Evolutionary conservation across 1,140 invertebrate species (phyloP), one percentile per base, ranked within the genome.

Genomic region (Notospermus geniculatus): DNA sequence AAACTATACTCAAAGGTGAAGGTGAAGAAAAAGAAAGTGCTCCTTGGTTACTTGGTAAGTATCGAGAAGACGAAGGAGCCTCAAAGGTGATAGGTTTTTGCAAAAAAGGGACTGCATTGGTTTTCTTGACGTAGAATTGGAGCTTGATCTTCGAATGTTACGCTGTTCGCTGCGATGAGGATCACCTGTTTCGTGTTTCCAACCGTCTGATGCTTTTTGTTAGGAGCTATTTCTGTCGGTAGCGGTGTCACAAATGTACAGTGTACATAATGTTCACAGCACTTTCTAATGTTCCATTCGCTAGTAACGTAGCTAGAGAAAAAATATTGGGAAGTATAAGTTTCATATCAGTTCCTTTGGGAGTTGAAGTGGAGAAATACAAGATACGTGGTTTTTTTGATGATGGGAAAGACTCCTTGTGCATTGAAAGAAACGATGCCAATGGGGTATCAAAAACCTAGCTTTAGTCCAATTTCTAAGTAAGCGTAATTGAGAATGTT

Each of bases 1-100:
- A 99, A 73, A 97, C 93, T 46, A 98, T 98, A 65, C 86, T 98
- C 62, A 97, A 97, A 84, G 95, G 95, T 45, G 78, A 83, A 81
- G 93, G 95, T 71, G 70, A 75, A 2, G 73, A 77, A 19, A 91
- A 95, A 72, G 92, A 91, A 54, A 93, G 95, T 54, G 95, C 96
- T 19, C 96, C 96, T 2, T 99, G 96, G 96, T 86, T 99, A 74
- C 87, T 99, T 83, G 95, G 97, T 98, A 88, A 74, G 75, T 55
- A 39, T 7, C 22, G n/a, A 2, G 1, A 25, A 19, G 23, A 27
- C 50, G 9, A 22, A 25, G 30, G 22, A 55, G 5, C 28, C 25
- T 50, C 46, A 27, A 43, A 11, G 39, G 11, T 19, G 39, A 13
- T 13, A 43, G 19, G 19, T 13, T 43, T 19, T 11, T 43, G 11